Evolutionary conservation across 2,888 invertebrate species (phyloP).

Genomic region (Augiades crinisus): DNA sequence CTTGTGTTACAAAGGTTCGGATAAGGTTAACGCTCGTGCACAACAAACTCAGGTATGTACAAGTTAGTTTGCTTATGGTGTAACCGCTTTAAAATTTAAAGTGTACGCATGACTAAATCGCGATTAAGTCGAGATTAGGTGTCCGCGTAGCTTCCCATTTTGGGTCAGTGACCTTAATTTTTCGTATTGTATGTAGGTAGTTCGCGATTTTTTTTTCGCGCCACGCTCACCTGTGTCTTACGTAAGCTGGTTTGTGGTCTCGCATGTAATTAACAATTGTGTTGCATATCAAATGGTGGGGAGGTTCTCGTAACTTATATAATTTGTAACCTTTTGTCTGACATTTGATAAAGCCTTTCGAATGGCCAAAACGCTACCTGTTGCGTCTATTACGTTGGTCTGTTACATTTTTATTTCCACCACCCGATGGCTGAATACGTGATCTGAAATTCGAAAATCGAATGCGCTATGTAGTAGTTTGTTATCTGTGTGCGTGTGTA

Average conservation of each 20-base stretch:
- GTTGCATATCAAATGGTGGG: slow-evolving; percentile 52
- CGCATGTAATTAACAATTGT: slow-evolving; percentile 62
- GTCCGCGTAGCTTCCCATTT: slow-evolving; percentile 51
- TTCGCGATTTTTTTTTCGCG: slow-evolving; percentile 54
- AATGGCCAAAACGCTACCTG: slow-evolving; percentile 39
- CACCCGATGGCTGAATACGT: slow-evolving; percentile 12
- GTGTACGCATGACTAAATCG: slow-evolving; percentile 57
- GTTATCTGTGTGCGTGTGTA: slow-evolving; percentile 16
- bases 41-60: slow-evolving; percentile 70
- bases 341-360: slow-evolving; percentile 66
- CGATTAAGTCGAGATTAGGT: slow-evolving; percentile 51
- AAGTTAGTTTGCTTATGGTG: slow-evolving; percentile 41
- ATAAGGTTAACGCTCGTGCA: slow-evolving; percentile 74
- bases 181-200: slow-evolving; percentile 44
- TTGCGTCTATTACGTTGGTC: slow-evolving; percentile 34
- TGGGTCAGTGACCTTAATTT: slow-evolving; percentile 65
- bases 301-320: slow-evolving; percentile 53
- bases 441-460: slow-evolving; percentile 21
- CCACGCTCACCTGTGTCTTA: slow-evolving; percentile 55
- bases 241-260: slow-evolving; percentile 51
- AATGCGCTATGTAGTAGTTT: slow-evolving; percentile 10
- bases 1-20: slow-evolving; percentile 75
- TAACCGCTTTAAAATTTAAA: slow-evolving; percentile 44
- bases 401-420: slow-evolving; percentile 15
- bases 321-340: slow-evolving; percentile 69